phyloP scores from a whole-genome alignment of 2,797 vertebrate species.

The Luscinia luscinia region DNA sequence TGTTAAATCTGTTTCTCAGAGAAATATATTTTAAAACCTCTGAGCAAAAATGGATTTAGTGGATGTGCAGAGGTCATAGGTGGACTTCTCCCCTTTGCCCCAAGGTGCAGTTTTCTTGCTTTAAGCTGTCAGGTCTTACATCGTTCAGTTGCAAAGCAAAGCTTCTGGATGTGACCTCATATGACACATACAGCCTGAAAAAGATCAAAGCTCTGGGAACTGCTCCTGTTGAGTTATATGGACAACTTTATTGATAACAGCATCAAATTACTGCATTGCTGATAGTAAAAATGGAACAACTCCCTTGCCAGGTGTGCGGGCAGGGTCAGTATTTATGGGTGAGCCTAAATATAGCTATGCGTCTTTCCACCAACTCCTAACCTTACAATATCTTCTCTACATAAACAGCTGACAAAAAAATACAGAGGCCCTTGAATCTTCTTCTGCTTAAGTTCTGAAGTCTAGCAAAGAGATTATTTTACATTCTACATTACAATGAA shows the following conservation, averaged over 20 bases:
- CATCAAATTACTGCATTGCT: background rate
- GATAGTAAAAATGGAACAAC: background rate
- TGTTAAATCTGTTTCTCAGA: background rate
- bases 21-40: background rate
- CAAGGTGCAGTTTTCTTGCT: background rate
- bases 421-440: background rate
- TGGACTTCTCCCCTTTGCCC: background rate
- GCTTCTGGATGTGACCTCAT: background rate
- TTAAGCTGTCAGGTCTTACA: background rate
- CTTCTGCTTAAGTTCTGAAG: background rate
- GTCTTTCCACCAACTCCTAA: background rate
- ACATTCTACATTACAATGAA: background rate
- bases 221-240: background rate
- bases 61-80: background rate
- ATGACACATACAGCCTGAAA: background rate
- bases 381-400: background rate
- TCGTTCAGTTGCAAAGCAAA: background rate
- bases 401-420: conserved; percentile 8
- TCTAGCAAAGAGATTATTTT: background rate
- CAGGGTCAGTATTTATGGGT: background rate
- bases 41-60: background rate
- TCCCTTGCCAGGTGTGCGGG: background rate
- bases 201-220: conserved; percentile 21
- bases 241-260: background rate
- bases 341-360: background rate